Percentiles rank a stretch among this genome's conserved stretches.
Evolutionary conservation across 2,888 invertebrate species (phyloP).

Genomic region (Drosophila recens): DNA sequence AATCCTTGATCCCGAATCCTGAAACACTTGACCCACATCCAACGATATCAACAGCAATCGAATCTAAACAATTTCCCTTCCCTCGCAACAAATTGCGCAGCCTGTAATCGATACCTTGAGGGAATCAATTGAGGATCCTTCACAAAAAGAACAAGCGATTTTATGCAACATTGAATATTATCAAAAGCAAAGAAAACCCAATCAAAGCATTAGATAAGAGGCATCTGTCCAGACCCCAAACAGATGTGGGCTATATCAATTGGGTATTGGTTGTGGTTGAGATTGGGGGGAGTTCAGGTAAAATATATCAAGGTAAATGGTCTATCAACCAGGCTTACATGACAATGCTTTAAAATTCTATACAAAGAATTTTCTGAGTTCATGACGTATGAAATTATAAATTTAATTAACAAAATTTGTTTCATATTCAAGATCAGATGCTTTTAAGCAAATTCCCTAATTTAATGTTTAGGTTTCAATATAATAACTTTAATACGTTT

Average conservation of each 20-base stretch:
- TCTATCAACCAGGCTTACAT: neutral
- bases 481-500: too few relatives aligned
- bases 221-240: conserved; percentile 33
- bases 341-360: neutral
- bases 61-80: conserved; percentile 26
- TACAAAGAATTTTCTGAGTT: neutral
- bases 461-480: too few relatives aligned
- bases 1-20: conserved; percentile 5
- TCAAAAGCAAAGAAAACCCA: conserved; percentile 35
- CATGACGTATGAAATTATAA: neutral
- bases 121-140: conserved; percentile 40
- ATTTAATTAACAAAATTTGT: neutral
- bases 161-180: conserved; percentile 67
- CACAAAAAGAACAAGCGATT: conserved; percentile 46
- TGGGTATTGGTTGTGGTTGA: conserved; percentile 21
- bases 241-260: conserved; percentile 56
- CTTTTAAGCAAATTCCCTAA: neutral
- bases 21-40: conserved; percentile 72
- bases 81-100: conserved; percentile 33
- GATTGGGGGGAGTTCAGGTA: too few relatives aligned
- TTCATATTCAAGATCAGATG: too few relatives aligned
- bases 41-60: conserved; percentile 41
- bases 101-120: conserved; percentile 63
- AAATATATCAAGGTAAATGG: neutral
- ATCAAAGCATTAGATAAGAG: conserved; percentile 36